Base-by-base conservation (phyloP, 2,797 vertebrate genomes). In the Oryzias sinensis region DNA sequence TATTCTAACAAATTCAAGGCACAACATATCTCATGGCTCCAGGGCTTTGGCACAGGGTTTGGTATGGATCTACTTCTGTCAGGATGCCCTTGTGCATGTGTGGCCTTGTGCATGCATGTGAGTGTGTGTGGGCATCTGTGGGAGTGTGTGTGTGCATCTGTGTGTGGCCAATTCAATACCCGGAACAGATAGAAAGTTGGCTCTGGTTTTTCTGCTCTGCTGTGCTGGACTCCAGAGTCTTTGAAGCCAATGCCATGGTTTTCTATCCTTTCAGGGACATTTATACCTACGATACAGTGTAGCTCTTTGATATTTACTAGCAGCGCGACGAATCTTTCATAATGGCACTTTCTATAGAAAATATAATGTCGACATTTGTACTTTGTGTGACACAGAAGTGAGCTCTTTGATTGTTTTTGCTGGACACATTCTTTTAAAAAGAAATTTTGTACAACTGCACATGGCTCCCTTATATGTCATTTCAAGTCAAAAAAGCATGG, bases 11-110 rank as follows among this genome's bases (percentile, higher is more conserved):
- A 56, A 76, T 73, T 76, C 54, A 33, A 61, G 29, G 61, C 65
- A 62, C 14, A 53, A 54, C 53, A 67, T 70, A 69, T 79, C 50
- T 78, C 67, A 47, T 49, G 53, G 68, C 79, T 79, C 57, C 76
- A 65, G 74, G 76, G 65, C 51, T 72, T 59, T 87, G 86, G 81
- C 84, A 80, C 57, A 51, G 40, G 66, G 66, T 56, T 66, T 58
- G 20, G 47, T 70, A 78, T 80, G 82, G 76, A 82, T 83, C 67
- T 65, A 59, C 72, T 79, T 81, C 79, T 84, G 80, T 85, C 72
- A 80, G 70, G 70, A 71, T 68, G 69, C 53, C 65, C 70, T 68
- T 74, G 70, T 59, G 58, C 59, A 71, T 46, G 33, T 37, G 56
- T 55, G 25, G 43, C 22, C 33, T 37, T 37, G 33, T 51, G 52